These are phyloP conservation scores for Globodera ellingtonae DNA, from an alignment of 1,140 invertebrate genomes.

Conservation along the genomic window DNA sequence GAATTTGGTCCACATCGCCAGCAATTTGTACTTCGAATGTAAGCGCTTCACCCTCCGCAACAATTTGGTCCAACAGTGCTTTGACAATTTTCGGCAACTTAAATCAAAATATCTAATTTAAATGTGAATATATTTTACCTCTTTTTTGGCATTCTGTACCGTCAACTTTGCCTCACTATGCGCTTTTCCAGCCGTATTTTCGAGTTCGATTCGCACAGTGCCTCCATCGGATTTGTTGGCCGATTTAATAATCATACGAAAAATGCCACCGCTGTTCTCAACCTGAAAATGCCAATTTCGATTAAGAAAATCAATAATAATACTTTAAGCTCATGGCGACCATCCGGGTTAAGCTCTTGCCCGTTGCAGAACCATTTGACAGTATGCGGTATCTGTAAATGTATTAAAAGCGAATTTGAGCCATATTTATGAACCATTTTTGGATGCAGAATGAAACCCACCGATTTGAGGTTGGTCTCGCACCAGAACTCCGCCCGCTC, in stretches of 20 bases:
- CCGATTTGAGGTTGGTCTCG: slow-evolving; percentile 50
- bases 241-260: slow-evolving; percentile 39
- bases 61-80: slow-evolving; percentile 63
- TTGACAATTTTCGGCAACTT: slow-evolving; percentile 60
- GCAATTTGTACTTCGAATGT: slow-evolving; percentile 62
- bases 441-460: not conserved
- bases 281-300: slow-evolving; percentile 2
- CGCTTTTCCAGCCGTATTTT: slow-evolving; percentile 56
- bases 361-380: slow-evolving; percentile 64
- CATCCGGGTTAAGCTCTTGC: slow-evolving; percentile 54
- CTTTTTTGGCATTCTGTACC: slow-evolving; percentile 36
- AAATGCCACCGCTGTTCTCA: slow-evolving; percentile 2
- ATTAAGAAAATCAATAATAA: too few relatives aligned
- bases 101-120: not conserved
- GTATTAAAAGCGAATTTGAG: not conserved
- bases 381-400: slow-evolving; percentile 43
- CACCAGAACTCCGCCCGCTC: slow-evolving; percentile 57
- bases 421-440: too few relatives aligned
- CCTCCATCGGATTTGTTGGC: slow-evolving; percentile 54
- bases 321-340: slow-evolving; percentile 38
- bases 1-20: slow-evolving; percentile 66
- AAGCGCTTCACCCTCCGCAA: slow-evolving; percentile 59
- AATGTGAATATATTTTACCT: slow-evolving; percentile 4
- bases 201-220: slow-evolving; percentile 54
- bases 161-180: slow-evolving; percentile 59